Base-by-base conservation (phyloP, 2,888 invertebrate species). In the Chelonus formosanus region DNA sequence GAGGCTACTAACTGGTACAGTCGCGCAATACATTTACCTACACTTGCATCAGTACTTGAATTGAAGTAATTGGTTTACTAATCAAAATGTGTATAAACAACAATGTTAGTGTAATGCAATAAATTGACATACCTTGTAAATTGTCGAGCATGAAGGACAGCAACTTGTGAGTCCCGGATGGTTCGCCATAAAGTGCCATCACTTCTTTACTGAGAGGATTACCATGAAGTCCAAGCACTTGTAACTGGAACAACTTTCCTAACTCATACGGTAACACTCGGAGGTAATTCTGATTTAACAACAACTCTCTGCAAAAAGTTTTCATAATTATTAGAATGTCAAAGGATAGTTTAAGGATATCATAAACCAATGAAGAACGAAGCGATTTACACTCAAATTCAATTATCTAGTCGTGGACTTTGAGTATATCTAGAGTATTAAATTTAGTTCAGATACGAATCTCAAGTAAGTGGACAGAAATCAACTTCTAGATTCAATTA, bases 211-310 rank as follows among this genome's bases (percentile, higher is more conserved):
- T 92, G 72, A 98, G 88, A 48, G 97, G 98, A 88, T 98, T 98
- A 34, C 97, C 97, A 81, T 94, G 92, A 76, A 95, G 88, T 81
- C 97, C 96, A 75, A 99, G 89, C 80, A 94, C 90, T 85, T 96
- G 94, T 73, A 99, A 89, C 86, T 98, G 96, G 86, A 98, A 99
- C 78, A 98, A 89, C 86, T 97, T 97, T 76, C 99, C 99, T 78
- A 99, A 88, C 87, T 98, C 98, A 85, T 95, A 97, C 3, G 99
- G 99, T 80, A 99, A 88, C 76, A 93, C 92, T 74, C 97, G 90
- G 76, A 99, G 89, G 85, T 92, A 92, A 87, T 99, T 99, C 86
- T 98, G 92, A 86, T 95, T 95, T 75, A 99, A 88, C 80, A 95
- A 90, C 77, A 99, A 89, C 87, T 98, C 98, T 86, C 97, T 95